These are phyloP conservation scores for Brachyhypopomus occidentalis DNA, from an alignment of 2,113 vertebrate genomes.

Conservation along the genomic window DNA sequence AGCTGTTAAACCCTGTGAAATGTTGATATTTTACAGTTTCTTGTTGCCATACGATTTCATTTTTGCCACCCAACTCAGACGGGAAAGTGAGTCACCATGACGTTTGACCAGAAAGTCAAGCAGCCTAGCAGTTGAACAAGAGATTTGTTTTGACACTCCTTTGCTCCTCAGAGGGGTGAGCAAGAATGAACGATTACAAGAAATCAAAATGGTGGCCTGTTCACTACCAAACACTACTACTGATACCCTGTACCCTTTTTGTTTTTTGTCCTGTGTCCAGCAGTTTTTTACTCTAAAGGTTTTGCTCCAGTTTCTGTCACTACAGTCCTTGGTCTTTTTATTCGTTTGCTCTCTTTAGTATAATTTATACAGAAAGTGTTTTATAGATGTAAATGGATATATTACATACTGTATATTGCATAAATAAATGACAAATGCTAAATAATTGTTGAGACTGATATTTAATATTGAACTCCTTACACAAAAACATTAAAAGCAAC, in stretches of 20 bases:
- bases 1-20: neutral
- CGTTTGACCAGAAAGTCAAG: neutral
- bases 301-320: slow-evolving; percentile 20
- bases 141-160: neutral
- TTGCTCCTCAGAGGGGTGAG: neutral
- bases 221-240: slow-evolving; percentile 44
- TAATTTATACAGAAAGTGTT: slow-evolving; percentile 73
- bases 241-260: neutral
- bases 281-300: neutral
- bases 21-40: neutral
- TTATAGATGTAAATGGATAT: slow-evolving; percentile 76
- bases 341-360: slow-evolving; percentile 60
- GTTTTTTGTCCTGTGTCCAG: slow-evolving; percentile 9
- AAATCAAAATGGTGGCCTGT: slow-evolving; percentile 5
- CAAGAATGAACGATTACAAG: neutral
- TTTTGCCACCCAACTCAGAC: neutral
- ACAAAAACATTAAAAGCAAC: too few species aligned
- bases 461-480: slow-evolving; percentile 1
- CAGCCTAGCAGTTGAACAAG: too few species aligned
- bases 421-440: slow-evolving; percentile 70
- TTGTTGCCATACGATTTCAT: slow-evolving; percentile 3
- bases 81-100: neutral
- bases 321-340: slow-evolving; percentile 19
- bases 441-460: slow-evolving; percentile 19
- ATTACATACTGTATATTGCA: slow-evolving; percentile 69